phyloP scores from a whole-genome alignment of 1,140 invertebrate species.

The Tenebrio molitor region DNA sequence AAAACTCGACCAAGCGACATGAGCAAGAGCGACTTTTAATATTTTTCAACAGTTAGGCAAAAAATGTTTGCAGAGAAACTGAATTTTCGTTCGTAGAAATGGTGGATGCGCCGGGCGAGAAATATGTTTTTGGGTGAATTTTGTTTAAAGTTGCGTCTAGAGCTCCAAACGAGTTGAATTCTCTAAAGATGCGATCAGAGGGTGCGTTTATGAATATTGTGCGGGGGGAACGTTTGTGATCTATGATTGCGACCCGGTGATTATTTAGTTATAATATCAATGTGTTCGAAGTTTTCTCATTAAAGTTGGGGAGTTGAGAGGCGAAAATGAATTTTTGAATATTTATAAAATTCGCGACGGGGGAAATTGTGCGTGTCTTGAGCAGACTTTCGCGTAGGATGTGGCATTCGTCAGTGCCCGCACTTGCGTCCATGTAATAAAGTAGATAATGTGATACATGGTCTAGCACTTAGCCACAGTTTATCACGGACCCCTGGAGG shows the following conservation, averaged over 20 bases:
- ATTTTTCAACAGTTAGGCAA: too few relatives aligned
- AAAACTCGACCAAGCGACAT: too few relatives aligned
- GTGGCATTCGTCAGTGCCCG: constrained; percentile 11
- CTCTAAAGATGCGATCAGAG: too few relatives aligned
- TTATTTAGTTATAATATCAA: background rate
- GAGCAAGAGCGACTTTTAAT: too few relatives aligned
- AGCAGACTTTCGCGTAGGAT: background rate
- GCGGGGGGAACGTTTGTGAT: too few relatives aligned
- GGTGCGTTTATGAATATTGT: too few relatives aligned
- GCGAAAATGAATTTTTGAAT: constrained; percentile 26
- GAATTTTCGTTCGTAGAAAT: too few relatives aligned
- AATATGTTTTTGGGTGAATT: too few relatives aligned
- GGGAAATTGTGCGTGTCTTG: constrained; percentile 20
- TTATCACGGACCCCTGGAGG: constrained; percentile 35
- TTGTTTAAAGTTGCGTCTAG: too few relatives aligned
- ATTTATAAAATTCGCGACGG: constrained; percentile 9
- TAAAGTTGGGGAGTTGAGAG: background rate
- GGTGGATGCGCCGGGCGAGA: constrained; percentile 24
- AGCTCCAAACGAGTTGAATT: too few relatives aligned
- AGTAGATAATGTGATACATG: constrained; percentile 47
- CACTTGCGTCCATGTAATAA: constrained; percentile 33
- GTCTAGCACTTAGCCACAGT: constrained; percentile 49
- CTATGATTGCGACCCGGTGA: too few relatives aligned
- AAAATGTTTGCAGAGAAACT: too few relatives aligned
- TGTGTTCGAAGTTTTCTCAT: background rate